Evolutionary conservation across 2,888 invertebrate species (phyloP), one percentile per base, ranked within the genome.

Genomic region (Eupithecia tripunctaria): DNA sequence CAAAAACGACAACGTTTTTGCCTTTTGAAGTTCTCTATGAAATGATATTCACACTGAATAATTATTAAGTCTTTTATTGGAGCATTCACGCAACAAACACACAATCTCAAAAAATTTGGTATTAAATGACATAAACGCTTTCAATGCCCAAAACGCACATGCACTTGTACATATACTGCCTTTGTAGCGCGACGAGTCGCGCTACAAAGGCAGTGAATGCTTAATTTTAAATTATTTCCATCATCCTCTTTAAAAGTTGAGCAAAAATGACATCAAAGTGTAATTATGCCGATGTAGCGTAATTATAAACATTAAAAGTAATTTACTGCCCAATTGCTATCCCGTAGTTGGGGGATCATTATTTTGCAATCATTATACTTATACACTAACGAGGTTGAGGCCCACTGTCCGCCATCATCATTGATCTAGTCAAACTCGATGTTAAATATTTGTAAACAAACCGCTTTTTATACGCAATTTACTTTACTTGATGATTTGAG

Each of bases 261-360:
- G 74, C 73, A 74, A 41, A 64, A 38, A 78, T 56, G 72, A 73
- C 78, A 77, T 77, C 75, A 71, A 75, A 75, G 69, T 66, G 71
- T 76, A 76, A 80, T 76, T 75, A 78, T 76, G 70, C 60, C 67
- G 68, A 74, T 69, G 70, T 84, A 82, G 80, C 79, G 78, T 76
- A 78, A 82, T 78, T 80, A 80, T 78, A 78, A 78, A 79, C 75
- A 77, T 81, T 79, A 81, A 79, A n/a, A 78, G 78, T 73, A 77
- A 77, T 82, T 82, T 74, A 78, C 68, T 80, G 75, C 80, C 82
- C 81, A 82, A 78, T 84, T 83, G 65, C 73, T 63, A 76, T 76
- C 68, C 75, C 78, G 70, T 64, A 62, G 65, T 78, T 70, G 79
- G 82, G 78, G 47, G 78, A 72, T 81, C 81, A 82, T 85, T 84